Percentiles rank a stretch among this genome's conserved stretches.
Conservation (phyloP, 2,113 vertebrate genomes). For the Gallinago jamesoni region DNA sequence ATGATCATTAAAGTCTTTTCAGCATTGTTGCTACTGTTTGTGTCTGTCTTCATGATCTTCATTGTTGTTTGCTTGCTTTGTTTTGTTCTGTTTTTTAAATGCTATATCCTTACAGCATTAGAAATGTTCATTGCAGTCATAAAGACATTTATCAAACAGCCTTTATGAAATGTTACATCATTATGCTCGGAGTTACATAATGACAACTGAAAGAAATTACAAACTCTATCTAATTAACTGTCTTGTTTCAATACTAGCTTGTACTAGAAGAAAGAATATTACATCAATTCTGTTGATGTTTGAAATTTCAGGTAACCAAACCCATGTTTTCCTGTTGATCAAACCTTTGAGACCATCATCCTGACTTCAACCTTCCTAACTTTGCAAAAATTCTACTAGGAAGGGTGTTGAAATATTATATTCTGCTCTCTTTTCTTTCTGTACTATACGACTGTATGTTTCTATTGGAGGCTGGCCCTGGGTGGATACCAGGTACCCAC, state of each 20-base stretch:
- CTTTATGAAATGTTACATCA: background rate
- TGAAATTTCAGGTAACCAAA: background rate
- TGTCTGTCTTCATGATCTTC: background rate
- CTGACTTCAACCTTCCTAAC: background rate
- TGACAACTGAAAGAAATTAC: background rate
- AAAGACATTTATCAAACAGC: background rate
- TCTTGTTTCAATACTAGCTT: background rate
- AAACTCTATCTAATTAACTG: background rate
- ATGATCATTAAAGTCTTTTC: background rate
- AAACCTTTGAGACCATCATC: background rate
- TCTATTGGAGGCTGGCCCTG: background rate
- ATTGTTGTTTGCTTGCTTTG: background rate
- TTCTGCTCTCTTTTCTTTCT: background rate
- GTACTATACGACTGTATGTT: background rate
- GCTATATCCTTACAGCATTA: background rate
- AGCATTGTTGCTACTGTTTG: background rate
- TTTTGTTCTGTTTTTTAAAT: background rate
- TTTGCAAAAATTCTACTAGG: background rate
- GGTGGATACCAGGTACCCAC: background rate
- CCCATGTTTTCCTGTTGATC: background rate
- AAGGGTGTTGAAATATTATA: background rate
- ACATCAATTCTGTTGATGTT: background rate
- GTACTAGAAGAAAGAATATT: background rate
- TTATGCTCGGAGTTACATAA: background rate
- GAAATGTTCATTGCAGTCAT: background rate